These are phyloP conservation scores for Fabriciana adippe DNA, from an alignment of 2,888 invertebrate species.

Conservation along the genomic window DNA sequence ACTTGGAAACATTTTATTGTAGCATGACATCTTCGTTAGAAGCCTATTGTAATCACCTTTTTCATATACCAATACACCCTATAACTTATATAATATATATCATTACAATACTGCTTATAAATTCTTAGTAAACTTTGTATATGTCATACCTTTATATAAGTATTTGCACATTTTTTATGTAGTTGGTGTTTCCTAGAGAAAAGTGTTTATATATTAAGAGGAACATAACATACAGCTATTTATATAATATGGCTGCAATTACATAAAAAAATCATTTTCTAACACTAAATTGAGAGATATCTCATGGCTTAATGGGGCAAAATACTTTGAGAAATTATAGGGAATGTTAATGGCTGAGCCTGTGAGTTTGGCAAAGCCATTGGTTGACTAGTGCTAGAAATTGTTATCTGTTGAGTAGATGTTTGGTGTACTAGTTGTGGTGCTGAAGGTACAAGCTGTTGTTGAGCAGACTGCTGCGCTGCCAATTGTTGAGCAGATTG, in stretches of 20 bases:
- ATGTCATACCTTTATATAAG: background rate
- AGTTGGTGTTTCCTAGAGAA: too few species aligned
- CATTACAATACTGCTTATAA: constrained; percentile 4
- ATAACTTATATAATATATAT: constrained; percentile 9
- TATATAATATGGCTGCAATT: background rate
- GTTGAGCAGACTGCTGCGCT: constrained; percentile 71
- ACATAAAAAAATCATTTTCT: background rate
- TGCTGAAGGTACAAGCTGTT: constrained; percentile 67
- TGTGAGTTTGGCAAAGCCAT: constrained; percentile 75
- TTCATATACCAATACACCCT: background rate
- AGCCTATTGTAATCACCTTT: background rate
- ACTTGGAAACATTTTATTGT: background rate
- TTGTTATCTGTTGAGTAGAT: constrained; percentile 75
- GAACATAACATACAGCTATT: constrained; percentile 11
- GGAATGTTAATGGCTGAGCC: constrained; percentile 73
- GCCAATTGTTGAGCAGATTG: constrained; percentile 69
- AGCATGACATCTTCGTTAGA: background rate
- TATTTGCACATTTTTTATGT: constrained; percentile 10
- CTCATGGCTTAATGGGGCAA: constrained; percentile 60
- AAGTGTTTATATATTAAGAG: background rate
- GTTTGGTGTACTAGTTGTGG: constrained; percentile 74
- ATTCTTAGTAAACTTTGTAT: background rate
- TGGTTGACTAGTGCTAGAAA: constrained; percentile 76
- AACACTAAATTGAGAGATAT: constrained; percentile 8
- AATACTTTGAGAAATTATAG: constrained; percentile 77